Base-by-base conservation (phyloP, 1,140 invertebrate genomes). In the Caerostris darwini region DNA sequence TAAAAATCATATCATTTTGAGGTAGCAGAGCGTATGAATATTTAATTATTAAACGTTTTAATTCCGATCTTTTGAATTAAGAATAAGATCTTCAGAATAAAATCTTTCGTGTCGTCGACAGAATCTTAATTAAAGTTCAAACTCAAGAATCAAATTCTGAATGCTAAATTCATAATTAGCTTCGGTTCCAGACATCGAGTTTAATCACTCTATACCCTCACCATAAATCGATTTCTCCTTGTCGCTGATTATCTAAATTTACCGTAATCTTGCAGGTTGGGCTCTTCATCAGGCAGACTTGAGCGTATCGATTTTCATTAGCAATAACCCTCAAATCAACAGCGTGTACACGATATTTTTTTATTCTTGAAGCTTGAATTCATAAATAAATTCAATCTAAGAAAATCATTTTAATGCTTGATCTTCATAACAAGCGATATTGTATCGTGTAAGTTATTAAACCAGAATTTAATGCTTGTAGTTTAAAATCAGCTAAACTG, bases 121-220 rank as follows among this genome's bases (percentile, higher is more conserved):
- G 3, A 50, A 77, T 77, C 71, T 77, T 77, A 77, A 77, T 77
- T 77, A 77, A 50, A 77, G 71, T 77, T 77, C 71, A 77, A 77
- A 77, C 34, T 50, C 34, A 77, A 50, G 71, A 34, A 77, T 50
- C 34, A 12, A 53, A 77, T 77, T 34, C 34, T 77, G 34, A 77
- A 77, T 77, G 12, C 34, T 50, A 77, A 50, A 53, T 50, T 77
- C 71, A 12, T 77, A 77, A 53, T 77, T 77, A 77, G 71, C 34
- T 77, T 77, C 8, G 12, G 10, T 19, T 77, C 71, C 14, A 50
- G 71, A 53, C 71, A 77, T 50, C 71, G 14, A 10, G 34, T 12
- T 50, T 77, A 77, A 77, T 77, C 71, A 50, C 61, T 67, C 71
- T 77, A 14, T 77, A 5, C 71, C 53, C 71, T 12, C 50, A 50